A percentile compares a stretch with the other conserved stretches of the same genome.
phyloP scores from a whole-genome alignment of 2,888 invertebrate genomes.

The Ophraella communa region DNA sequence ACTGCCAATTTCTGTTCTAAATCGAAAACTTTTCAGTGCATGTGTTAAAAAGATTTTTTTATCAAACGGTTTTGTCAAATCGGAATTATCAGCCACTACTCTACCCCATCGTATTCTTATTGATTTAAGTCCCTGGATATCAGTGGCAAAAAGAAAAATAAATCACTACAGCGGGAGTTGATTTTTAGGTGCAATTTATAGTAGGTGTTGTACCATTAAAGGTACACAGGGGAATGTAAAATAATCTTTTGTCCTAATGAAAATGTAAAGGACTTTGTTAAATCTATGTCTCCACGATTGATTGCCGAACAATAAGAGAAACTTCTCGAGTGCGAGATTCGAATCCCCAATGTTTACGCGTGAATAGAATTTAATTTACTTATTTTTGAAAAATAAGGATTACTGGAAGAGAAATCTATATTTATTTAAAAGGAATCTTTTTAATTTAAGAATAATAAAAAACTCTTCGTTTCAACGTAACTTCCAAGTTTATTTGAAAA shows the following conservation, averaged over 20 bases:
- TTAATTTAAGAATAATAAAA: too few relatives aligned
- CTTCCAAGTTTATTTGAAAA: too few relatives aligned
- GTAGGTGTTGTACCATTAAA: constrained; percentile 16
- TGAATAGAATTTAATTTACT: neutral
- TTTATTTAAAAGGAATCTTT: too few relatives aligned
- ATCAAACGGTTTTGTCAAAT: too few relatives aligned
- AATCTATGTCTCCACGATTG: neutral
- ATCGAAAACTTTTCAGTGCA: too few relatives aligned
- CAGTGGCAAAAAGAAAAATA: constrained; percentile 17
- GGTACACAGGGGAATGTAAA: constrained; percentile 8
- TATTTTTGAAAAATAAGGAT: too few relatives aligned
- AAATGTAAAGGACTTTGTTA: constrained; percentile 10
- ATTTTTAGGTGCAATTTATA: constrained; percentile 18
- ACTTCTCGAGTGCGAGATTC: neutral
- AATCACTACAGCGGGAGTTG: neutral
- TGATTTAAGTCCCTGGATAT: constrained; percentile 27
- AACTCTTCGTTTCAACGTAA: too few relatives aligned
- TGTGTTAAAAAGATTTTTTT: too few relatives aligned
- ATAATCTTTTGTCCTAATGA: constrained; percentile 6
- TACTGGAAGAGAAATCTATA: too few relatives aligned
- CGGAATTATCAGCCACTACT: too few relatives aligned
- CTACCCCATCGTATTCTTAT: constrained; percentile 23
- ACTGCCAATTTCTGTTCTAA: too few relatives aligned
- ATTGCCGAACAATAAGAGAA: neutral
- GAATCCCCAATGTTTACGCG: neutral